phyloP scores from a whole-genome alignment of 1,140 invertebrate species.

The Drosophila aff. region DNA sequence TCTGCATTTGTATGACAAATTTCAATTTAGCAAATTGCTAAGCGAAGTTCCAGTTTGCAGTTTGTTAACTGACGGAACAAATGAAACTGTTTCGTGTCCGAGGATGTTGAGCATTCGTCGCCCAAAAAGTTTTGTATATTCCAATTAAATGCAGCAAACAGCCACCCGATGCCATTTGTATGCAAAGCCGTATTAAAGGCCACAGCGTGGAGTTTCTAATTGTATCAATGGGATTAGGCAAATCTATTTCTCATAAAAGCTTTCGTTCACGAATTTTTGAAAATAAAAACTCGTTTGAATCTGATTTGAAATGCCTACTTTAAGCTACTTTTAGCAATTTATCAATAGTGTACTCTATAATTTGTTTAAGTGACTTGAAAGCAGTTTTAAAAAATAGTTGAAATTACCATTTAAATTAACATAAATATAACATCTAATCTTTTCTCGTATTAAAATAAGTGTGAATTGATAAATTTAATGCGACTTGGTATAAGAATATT shows the following conservation, averaged over 20 bases:
- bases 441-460: background rate
- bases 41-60: slow-evolving; percentile 52
- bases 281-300: background rate
- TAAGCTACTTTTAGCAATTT: background rate
- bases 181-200: slow-evolving; percentile 42
- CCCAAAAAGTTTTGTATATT: slow-evolving; percentile 62
- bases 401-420: background rate
- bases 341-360: background rate
- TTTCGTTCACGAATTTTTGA: slow-evolving; percentile 6
- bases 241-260: slow-evolving; percentile 31
- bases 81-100: slow-evolving; percentile 51
- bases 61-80: slow-evolving; percentile 55
- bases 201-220: slow-evolving; percentile 37
- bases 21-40: slow-evolving; percentile 78
- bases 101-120: slow-evolving; percentile 55
- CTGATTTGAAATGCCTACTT: background rate
- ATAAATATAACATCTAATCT: background rate
- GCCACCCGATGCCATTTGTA: slow-evolving; percentile 38
- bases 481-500: too few species aligned
- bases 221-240: slow-evolving; percentile 46
- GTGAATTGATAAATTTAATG: background rate
- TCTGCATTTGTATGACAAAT: slow-evolving; percentile 78
- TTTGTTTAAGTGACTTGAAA: too few species aligned
- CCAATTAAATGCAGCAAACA: slow-evolving; percentile 73
- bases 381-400: too few species aligned